These are phyloP conservation scores for Gavialis gangeticus DNA, from an alignment of 2,113 vertebrate species.

Conservation along the genomic window DNA sequence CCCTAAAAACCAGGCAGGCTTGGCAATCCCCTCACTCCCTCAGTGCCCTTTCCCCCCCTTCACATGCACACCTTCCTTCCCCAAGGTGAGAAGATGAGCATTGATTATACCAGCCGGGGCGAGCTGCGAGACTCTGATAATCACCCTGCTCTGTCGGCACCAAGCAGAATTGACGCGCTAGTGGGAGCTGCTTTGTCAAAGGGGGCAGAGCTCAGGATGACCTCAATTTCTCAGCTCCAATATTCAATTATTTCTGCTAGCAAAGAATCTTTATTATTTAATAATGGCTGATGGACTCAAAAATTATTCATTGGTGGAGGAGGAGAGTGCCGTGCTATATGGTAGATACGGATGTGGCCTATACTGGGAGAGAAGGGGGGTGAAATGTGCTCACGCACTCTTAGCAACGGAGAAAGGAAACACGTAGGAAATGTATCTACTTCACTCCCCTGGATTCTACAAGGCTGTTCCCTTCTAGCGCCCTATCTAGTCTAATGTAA, in stretches of 20 bases:
- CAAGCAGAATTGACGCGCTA: neutral
- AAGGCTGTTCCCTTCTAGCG: neutral
- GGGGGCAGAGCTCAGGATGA: neutral
- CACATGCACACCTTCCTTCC: too few relatives aligned
- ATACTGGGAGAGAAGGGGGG: fast-evolving
- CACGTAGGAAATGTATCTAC: neutral
- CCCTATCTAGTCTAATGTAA: neutral
- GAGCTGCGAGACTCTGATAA: neutral
- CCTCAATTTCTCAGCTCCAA: constrained; percentile 43
- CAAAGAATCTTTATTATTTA: constrained; percentile 58
- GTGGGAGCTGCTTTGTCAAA: neutral
- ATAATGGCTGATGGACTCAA: constrained; percentile 33
- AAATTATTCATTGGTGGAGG: constrained; percentile 44
- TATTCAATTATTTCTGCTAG: constrained; percentile 61
- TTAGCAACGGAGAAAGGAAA: neutral
- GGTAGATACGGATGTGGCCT: neutral
- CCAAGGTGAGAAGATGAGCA: neutral
- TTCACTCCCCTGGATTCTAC: neutral
- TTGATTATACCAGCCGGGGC: neutral
- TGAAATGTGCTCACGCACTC: neutral
- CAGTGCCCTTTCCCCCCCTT: neutral
- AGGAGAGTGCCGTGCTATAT: neutral
- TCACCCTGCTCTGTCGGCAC: fast-evolving
- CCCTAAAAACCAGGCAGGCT: neutral
- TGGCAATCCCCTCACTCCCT: neutral